Evolutionary conservation across 1,140 invertebrate genomes (phyloP).

Genomic region (Achroia grisella): DNA sequence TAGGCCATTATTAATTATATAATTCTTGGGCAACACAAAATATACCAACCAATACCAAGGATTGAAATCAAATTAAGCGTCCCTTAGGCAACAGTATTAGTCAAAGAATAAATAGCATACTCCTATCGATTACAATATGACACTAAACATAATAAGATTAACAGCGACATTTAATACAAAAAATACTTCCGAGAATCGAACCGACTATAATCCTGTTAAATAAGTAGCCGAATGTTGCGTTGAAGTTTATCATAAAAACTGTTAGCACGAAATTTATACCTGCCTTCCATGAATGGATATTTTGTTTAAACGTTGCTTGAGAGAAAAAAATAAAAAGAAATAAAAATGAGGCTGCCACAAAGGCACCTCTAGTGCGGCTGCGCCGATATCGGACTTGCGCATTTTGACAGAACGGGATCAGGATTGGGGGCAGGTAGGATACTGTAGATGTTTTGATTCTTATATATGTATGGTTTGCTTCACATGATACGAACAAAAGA

Average conservation of each 20-base stretch:
- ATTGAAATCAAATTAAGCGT: no score
- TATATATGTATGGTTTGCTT: no score
- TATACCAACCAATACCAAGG: no score
- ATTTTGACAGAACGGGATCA: constrained; percentile 37
- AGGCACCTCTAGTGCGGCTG: constrained; percentile 61
- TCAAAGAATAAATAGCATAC: no score
- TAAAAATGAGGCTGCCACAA: constrained; percentile 67
- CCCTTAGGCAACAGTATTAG: no score
- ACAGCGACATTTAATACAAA: not conserved
- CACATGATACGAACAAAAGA: no score
- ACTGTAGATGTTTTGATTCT: no score
- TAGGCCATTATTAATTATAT: no score
- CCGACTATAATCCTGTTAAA: constrained; percentile 17
- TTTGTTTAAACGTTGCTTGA: constrained; percentile 50
- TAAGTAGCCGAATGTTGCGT: constrained; percentile 28
- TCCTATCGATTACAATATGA: no score
- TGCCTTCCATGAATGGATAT: constrained; percentile 64
- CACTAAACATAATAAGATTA: no score
- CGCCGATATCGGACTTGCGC: constrained; percentile 54
- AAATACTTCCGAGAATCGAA: constrained; percentile 6
- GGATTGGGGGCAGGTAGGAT: no score
- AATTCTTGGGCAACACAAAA: no score
- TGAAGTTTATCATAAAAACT: constrained; percentile 42
- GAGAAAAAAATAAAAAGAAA: constrained; percentile 34
- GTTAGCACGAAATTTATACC: constrained; percentile 63